Evolutionary conservation across 2,888 invertebrate species (phyloP), one percentile per base, ranked within the genome.

Genomic region (Coleophora flavipennella): DNA sequence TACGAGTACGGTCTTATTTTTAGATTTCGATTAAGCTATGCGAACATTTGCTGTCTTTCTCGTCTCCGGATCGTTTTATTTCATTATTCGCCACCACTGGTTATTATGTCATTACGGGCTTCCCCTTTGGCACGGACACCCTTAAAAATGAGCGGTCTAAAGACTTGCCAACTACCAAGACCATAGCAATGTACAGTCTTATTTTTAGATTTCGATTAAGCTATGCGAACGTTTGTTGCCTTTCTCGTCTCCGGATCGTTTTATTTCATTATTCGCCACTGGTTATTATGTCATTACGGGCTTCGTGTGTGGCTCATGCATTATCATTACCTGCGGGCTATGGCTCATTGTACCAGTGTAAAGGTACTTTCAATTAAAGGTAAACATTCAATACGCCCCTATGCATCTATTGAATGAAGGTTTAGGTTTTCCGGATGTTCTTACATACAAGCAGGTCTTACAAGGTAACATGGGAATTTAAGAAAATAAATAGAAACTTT

Each of bases 301-400:
- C 45, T 34, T 54, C 59, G 65, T 64, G 63, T 64, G 66, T 59
- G 65, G 66, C 49, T 57, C 50, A 44, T 53, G 58, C 57, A 55
- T 55, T 57, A 47, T 59, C 57, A 55, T 55, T 57, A 47, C 42
- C 34, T 38, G 36, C 40, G 40, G 43, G 36, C 49, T 49, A 8
- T 10, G 1, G 11, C 8, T 51, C 53, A 49, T 44, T 42, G 41
- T 43, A 38, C 37, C 35, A 39, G 48, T 39, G 51, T 51, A 51
- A 53, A 53, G 46, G 36, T 39, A 43, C 37, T 42, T 45, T 44
- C 50, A 44, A 50, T 49, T 55, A 51, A 53, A 51, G 50, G 50
- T 51, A 50, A 41, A 44, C 35, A 39, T 33, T 41, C 36, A 44
- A 44, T 44, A 35, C 39, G 41, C 44, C 44, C 44, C 39, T 39